A percentile compares a stretch with the other conserved stretches of the same genome.
phyloP scores from a whole-genome alignment of 2,888 invertebrate species.

The Leptothorax acervorum region DNA sequence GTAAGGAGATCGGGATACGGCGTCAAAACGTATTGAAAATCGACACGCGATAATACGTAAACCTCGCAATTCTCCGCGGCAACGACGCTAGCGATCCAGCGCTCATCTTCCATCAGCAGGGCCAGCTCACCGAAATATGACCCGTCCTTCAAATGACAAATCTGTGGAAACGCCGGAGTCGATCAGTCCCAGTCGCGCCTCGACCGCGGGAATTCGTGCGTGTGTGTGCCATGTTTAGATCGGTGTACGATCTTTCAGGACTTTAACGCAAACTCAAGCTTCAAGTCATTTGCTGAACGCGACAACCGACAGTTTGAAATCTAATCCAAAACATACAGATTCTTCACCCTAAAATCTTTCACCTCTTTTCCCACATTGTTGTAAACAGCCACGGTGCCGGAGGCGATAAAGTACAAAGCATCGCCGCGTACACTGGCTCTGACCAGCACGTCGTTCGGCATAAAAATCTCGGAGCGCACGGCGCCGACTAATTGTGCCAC shows the following conservation, averaged over 20 bases:
- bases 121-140: slow-evolving; percentile 86
- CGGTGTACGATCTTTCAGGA: not conserved
- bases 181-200: not conserved
- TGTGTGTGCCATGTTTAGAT: not conserved
- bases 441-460: slow-evolving; percentile 84
- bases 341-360: slow-evolving; percentile 2
- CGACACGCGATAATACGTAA: slow-evolving; percentile 81
- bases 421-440: slow-evolving; percentile 82
- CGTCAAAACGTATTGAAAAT: slow-evolving; percentile 83
- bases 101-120: slow-evolving; percentile 84
- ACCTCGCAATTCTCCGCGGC: slow-evolving; percentile 86
- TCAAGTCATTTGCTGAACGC: not conserved
- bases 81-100: slow-evolving; percentile 83
- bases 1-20: slow-evolving; percentile 83
- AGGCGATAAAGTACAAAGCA: slow-evolving; percentile 84
- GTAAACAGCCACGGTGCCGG: slow-evolving; percentile 86
- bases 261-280: not conserved
- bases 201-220: not conserved
- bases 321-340: not conserved
- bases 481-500: slow-evolving; percentile 78
- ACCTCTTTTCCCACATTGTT: slow-evolving; percentile 84
- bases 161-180: slow-evolving; percentile 71
- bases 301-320: not conserved
- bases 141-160: slow-evolving; percentile 86
- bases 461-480: slow-evolving; percentile 82